A percentile compares a stretch with the other conserved stretches of the same genome.
These are phyloP conservation scores for Mus minutoides DNA, from an alignment of 2,797 vertebrate species.

Conservation along the genomic window DNA sequence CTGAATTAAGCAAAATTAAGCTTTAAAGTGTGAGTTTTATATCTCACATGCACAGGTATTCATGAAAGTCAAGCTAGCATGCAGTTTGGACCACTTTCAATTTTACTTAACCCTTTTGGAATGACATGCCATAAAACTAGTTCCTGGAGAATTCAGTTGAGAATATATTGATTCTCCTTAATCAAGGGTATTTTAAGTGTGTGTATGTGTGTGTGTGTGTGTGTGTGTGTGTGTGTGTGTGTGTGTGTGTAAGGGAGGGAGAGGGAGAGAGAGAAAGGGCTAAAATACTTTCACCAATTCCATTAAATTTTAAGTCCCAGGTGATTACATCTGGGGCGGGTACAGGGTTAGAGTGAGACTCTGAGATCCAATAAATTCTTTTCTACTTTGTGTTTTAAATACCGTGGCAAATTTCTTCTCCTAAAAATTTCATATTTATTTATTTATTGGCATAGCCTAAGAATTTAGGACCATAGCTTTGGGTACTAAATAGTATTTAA, in stretches of 20 bases:
- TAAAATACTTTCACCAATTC: not conserved
- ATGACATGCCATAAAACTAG: not conserved
- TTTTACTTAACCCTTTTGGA: constrained; percentile 42
- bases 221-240: too few species aligned
- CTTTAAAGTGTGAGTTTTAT: constrained; percentile 14
- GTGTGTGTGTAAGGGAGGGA: too few species aligned
- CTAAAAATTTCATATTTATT: not conserved
- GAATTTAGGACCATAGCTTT: constrained; percentile 24
- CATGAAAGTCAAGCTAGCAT: constrained; percentile 23
- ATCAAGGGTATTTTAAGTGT: constrained; percentile 47
- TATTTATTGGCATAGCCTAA: constrained; percentile 10
- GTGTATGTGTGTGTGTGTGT: too few species aligned
- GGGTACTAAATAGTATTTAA: not conserved
- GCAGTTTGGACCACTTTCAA: not conserved
- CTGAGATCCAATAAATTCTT: constrained; percentile 3
- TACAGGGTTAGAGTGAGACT: constrained; percentile 3
- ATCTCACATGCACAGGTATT: not conserved
- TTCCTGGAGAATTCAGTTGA: not conserved
- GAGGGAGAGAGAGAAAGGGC: not conserved
- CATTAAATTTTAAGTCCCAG: not conserved
- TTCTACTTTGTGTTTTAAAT: constrained; percentile 29
- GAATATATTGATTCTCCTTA: constrained; percentile 27
- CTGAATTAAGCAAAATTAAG: constrained; percentile 37
- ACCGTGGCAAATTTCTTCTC: not conserved
- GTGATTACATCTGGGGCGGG: not conserved